Conservation (phyloP, 2,113 vertebrate species). For the Calyptommatus sinebrachiatus region DNA sequence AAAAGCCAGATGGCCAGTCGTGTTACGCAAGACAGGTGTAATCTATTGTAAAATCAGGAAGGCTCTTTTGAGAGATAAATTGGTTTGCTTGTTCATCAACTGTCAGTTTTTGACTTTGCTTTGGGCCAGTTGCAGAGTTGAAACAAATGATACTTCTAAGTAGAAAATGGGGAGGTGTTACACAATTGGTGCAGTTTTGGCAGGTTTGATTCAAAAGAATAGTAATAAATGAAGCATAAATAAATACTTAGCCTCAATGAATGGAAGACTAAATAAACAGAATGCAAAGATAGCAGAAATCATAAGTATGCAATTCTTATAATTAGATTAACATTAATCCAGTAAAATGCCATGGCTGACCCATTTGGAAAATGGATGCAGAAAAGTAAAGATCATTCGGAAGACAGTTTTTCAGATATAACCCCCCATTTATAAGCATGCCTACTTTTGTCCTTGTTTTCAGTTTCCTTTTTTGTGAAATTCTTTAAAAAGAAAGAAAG, state of each 20-base stretch:
- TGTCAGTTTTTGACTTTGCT: constrained; percentile 57
- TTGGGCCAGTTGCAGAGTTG: constrained; percentile 50
- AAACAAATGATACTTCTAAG: constrained; percentile 43
- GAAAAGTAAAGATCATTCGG: background rate
- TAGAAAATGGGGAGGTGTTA: constrained; percentile 31
- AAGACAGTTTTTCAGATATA: background rate
- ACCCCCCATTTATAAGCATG: background rate
- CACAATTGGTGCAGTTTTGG: constrained; percentile 17
- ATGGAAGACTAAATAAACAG: constrained; percentile 3
- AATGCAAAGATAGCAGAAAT: constrained; percentile 17
- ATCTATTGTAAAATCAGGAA: constrained; percentile 30
- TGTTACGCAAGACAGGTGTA: constrained; percentile 14
- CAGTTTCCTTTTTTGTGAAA: background rate
- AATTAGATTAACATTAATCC: constrained; percentile 23
- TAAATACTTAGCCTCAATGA: constrained; percentile 10
- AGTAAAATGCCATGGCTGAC: constrained; percentile 14
- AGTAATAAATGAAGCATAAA: background rate
- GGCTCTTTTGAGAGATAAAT: constrained; percentile 50
- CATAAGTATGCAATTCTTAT: background rate
- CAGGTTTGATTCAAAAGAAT: background rate
- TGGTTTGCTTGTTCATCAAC: constrained; percentile 32
- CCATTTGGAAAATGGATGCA: background rate
- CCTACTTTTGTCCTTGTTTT: background rate
- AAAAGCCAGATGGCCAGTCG: constrained; percentile 36
- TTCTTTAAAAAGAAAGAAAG: background rate